Base-by-base conservation (phyloP, 2,113 vertebrate species). In the Hemicordylus capensis region DNA sequence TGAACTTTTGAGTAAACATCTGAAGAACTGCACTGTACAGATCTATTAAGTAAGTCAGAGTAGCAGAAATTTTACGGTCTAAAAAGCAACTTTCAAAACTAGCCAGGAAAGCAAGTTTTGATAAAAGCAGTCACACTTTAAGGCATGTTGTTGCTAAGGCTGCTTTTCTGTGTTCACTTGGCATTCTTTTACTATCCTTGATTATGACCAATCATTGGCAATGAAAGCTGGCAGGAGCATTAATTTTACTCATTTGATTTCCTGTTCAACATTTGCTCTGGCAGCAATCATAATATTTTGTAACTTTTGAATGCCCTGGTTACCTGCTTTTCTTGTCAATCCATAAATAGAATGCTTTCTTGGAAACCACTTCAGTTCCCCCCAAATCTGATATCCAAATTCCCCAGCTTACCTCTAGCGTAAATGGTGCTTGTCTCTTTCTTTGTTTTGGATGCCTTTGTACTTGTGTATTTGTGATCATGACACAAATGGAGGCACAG, bases 271-370 rank as follows among this genome's bases (percentile, higher is more conserved):
- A 37, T 61, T 31, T 72, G 54, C 7, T n/a, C 34, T 72, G 56
- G n/a, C 67, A 48, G 67, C 67, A 72, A 79, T 85, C 48, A 31
- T 63, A 79, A 79, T 48, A 63, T 72, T 85, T 63, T 26, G 42
- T 72, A 42, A 26, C 9, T 77, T 84, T 64, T 76, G 28, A 51
- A 66, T 56, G 22, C 15, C n/a, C 76, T 46, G 59, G 61, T 78
- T 70, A 85, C 76, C 66, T 77, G 59, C 31, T 58, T 72, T 58
- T 0, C 42, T 81, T 86, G 8, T 58, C 86, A 10, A 54, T 1
- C 64, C 63, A 14, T 67, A 75, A 79, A 59, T 85, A 63, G 90
- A 83, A 54, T 0, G 84, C 90, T 85, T 90, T 77, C 64, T n/a
- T 69, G 37, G 28, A 85, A 91, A 85, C 78, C 69, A 66, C 9